Percentiles rank a stretch among this genome's conserved stretches.
Evolutionary conservation across 2,888 invertebrate genomes (phyloP).

Genomic region (Liopterus haemorrhoidalis): DNA sequence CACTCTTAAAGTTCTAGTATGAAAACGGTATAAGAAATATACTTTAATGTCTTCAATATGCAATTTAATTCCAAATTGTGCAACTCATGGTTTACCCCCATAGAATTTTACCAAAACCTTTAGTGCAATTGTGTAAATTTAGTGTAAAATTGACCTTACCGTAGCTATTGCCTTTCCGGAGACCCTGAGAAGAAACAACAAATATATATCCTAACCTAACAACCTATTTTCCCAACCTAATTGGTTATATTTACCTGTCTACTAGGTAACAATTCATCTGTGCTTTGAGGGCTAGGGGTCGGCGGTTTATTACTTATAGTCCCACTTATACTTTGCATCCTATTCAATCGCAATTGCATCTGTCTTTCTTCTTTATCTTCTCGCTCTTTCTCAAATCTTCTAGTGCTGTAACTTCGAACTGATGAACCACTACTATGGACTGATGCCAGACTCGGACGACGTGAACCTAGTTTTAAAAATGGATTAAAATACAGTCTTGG

Average conservation of each 20-base stretch:
- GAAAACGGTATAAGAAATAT: too few species aligned
- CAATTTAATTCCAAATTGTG: too few species aligned
- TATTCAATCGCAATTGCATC: conserved; percentile 69
- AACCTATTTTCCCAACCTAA: too few species aligned
- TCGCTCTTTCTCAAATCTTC: conserved; percentile 71
- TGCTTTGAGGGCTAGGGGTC: conserved; percentile 75
- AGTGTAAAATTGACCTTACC: too few species aligned
- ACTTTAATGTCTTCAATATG: too few species aligned
- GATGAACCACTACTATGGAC: conserved; percentile 80
- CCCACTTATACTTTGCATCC: conserved; percentile 43
- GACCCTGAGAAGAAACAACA: too few species aligned
- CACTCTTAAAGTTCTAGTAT: too few species aligned
- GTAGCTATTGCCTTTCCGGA: too few species aligned
- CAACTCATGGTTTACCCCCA: too few species aligned
- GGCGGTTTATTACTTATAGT: conserved; percentile 50
- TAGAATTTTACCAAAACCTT: too few species aligned
- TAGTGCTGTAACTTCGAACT: conserved; percentile 73
- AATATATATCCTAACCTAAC: too few species aligned
- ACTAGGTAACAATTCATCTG: conserved; percentile 75
- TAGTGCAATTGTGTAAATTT: too few species aligned
- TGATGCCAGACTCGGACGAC: conserved; percentile 81
- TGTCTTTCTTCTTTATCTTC: conserved; percentile 77
- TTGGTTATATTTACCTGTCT: conserved; percentile 73
- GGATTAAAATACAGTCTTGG: conserved; percentile 11
- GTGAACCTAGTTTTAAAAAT: conserved; percentile 73